Evolutionary conservation across 2,888 invertebrate genomes (phyloP).

Genomic region (Lasius fuliginosus): DNA sequence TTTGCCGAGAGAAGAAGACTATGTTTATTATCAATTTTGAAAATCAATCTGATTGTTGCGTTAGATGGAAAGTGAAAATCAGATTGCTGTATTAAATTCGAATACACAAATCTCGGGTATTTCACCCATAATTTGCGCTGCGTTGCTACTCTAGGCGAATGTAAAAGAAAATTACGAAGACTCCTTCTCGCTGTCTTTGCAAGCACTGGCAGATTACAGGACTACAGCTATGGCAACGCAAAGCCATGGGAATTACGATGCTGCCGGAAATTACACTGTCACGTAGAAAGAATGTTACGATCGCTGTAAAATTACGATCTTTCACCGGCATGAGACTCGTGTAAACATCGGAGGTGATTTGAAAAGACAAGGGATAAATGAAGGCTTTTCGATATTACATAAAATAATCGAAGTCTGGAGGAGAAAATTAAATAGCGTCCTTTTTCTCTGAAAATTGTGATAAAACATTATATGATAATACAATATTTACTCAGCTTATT

Average conservation of each 20-base stretch:
- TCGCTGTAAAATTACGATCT: slow-evolving; percentile 29
- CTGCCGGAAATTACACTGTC: slow-evolving; percentile 44
- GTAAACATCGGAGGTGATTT: slow-evolving; percentile 27
- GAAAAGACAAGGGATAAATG: neutral
- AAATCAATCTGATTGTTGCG: no score
- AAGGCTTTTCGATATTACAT: neutral
- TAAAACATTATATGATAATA: neutral
- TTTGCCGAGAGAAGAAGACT: neutral
- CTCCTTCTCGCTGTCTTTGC: neutral
- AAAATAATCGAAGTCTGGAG: neutral
- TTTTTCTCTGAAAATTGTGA: neutral
- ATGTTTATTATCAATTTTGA: neutral
- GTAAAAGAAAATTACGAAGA: slow-evolving; percentile 34
- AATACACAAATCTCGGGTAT: neutral
- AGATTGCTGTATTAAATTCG: neutral
- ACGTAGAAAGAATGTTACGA: slow-evolving; percentile 43
- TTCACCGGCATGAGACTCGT: slow-evolving; percentile 13
- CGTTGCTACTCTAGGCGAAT: neutral
- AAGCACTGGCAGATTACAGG: slow-evolving; percentile 16
- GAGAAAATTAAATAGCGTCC: neutral
- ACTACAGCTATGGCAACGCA: neutral
- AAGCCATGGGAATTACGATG: slow-evolving; percentile 41
- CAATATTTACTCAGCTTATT: neutral
- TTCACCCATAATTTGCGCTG: neutral
- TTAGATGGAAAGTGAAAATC: neutral